Conservation (phyloP, 1,140 invertebrate genomes). For the Trachymyrmex septentrionalis region DNA sequence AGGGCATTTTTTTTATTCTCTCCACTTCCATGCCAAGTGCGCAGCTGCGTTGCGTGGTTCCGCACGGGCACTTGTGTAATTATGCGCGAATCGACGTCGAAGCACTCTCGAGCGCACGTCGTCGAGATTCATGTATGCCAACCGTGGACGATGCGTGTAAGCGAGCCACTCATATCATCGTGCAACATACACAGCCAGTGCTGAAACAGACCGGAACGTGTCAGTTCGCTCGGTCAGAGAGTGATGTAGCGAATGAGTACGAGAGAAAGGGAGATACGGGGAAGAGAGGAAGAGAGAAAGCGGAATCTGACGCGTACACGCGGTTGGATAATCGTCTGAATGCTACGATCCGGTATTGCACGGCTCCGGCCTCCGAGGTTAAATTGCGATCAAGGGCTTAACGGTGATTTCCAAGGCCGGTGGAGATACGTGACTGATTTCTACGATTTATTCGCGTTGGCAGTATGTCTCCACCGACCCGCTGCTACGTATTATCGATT, state of each 20-base stretch:
- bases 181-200: background rate
- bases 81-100: constrained; percentile 36
- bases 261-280: background rate
- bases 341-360: constrained; percentile 83
- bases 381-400: constrained; percentile 86
- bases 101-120: constrained; percentile 25
- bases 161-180: constrained; percentile 34
- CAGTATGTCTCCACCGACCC: background rate
- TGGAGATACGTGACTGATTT: constrained; percentile 80
- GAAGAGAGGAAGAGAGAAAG: constrained; percentile 40
- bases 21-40: background rate
- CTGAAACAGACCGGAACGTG: constrained; percentile 44
- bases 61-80: constrained; percentile 38
- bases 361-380: constrained; percentile 80
- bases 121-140: constrained; percentile 31
- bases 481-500: constrained; percentile 71
- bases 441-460: constrained; percentile 76
- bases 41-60: constrained; percentile 50
- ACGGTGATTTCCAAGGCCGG: constrained; percentile 85
- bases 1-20: constrained; percentile 61
- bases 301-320: constrained; percentile 44
- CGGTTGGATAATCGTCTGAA: constrained; percentile 82
- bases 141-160: constrained; percentile 23
- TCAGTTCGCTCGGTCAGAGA: constrained; percentile 35
- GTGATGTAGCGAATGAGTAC: background rate